Evolutionary conservation across 2,113 vertebrate genomes (phyloP).

Genomic region (Syngnathus typhle): DNA sequence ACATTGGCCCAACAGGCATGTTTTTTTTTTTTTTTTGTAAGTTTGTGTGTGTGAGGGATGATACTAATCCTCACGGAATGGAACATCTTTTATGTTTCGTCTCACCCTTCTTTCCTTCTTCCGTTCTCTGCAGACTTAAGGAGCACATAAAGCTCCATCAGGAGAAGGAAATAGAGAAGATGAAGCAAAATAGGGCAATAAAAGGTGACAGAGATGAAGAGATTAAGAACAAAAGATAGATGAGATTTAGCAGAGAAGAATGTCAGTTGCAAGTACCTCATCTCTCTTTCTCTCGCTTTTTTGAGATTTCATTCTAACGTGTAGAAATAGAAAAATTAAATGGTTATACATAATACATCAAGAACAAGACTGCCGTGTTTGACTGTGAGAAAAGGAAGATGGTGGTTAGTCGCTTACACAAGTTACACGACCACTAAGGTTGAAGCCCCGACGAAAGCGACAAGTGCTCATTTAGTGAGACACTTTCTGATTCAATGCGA

Average conservation of each 20-base stretch:
- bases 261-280: slow-evolving; percentile 17
- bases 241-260: slow-evolving; percentile 34
- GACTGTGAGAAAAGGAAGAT: neutral
- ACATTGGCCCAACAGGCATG: neutral
- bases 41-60: slow-evolving; percentile 1
- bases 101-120: slow-evolving; percentile 15
- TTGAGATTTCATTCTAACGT: neutral
- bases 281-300: neutral
- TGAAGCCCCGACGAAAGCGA: neutral
- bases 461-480: neutral
- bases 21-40: neutral
- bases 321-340: neutral
- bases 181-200: slow-evolving; percentile 23
- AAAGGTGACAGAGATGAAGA: slow-evolving; percentile 46
- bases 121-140: slow-evolving; percentile 26
- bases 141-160: slow-evolving; percentile 27
- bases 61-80: slow-evolving; percentile 44
- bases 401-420: neutral
- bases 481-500: neutral
- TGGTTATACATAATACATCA: neutral
- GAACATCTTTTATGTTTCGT: slow-evolving; percentile 40
- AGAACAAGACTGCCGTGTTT: neutral
- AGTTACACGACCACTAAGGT: neutral
- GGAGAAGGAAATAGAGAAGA: slow-evolving; percentile 1
- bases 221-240: slow-evolving; percentile 34